A percentile compares a stretch with the other conserved stretches of the same genome.
Evolutionary conservation across 2,797 vertebrate genomes (phyloP).

Genomic region (Cyprinella venusta): DNA sequence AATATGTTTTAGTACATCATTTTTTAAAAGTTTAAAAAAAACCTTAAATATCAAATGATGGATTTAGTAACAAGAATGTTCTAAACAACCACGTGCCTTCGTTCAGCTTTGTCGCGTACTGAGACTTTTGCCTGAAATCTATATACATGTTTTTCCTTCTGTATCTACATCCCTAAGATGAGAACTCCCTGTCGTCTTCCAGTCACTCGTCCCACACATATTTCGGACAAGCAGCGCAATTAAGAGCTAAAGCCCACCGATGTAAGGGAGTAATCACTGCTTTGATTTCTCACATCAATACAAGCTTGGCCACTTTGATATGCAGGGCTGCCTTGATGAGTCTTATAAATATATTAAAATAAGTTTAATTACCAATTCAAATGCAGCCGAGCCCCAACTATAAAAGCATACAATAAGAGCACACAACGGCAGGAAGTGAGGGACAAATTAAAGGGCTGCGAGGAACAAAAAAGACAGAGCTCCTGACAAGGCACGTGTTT

Average conservation of each 20-base stretch:
- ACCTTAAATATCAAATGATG: slow-evolving; percentile 50
- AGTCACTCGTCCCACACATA: slow-evolving; percentile 58
- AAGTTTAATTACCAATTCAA: slow-evolving; percentile 87
- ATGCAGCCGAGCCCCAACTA: slow-evolving; percentile 71
- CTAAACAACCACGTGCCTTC: slow-evolving; percentile 39
- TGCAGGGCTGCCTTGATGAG: slow-evolving; percentile 80
- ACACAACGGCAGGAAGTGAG: slow-evolving; percentile 70
- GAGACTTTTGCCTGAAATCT: slow-evolving; percentile 61
- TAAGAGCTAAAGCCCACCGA: slow-evolving; percentile 70
- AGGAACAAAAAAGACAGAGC: slow-evolving; percentile 79
- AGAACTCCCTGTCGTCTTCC: slow-evolving; percentile 52
- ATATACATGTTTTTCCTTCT: slow-evolving; percentile 49
- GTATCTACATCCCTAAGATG: slow-evolving; percentile 44
- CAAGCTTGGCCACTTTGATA: slow-evolving; percentile 84
- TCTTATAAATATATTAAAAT: slow-evolving; percentile 81
- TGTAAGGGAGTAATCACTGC: slow-evolving; percentile 80
- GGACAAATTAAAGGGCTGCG: slow-evolving; percentile 75
- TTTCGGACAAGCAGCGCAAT: slow-evolving; percentile 71
- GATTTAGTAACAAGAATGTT: slow-evolving; percentile 55
- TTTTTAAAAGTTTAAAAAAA: not conserved
- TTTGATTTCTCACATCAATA: slow-evolving; percentile 85
- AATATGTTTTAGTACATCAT: slow-evolving; percentile 57
- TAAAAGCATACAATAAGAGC: slow-evolving; percentile 79
- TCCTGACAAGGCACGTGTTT: slow-evolving; percentile 74
- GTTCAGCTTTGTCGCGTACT: slow-evolving; percentile 48